Base-by-base conservation (phyloP, 1,140 invertebrate species). In the Cyclargus thomasi region DNA sequence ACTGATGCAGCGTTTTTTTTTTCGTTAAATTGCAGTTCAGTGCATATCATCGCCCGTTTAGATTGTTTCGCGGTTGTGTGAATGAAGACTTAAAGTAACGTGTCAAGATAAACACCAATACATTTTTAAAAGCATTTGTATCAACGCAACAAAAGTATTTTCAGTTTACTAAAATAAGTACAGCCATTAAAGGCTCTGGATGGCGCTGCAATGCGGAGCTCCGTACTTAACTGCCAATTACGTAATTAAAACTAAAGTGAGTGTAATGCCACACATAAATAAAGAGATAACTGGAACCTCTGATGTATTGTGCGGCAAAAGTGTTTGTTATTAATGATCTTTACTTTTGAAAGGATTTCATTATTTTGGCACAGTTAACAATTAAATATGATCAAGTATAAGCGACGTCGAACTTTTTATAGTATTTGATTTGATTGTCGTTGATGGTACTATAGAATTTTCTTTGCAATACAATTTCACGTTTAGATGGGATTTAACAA, bases 201-300 rank as follows among this genome's bases (percentile, higher is more conserved):
- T n/a, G 29, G 39, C 62, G 62, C 62, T 63, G 62, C 62, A 63
- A 18, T 63, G 62, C 62, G 23, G 59, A 62, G 62, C 62, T 11
- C 39, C 11, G 39, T 63, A 36, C 62, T 36, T 36, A 35, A 35
- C 62, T 63, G n/a, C 18, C 62, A 63, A 63, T 63, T 63, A 63
- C 62, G 35, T 63, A 36, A 63, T 63, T 63, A 63, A 63, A 63
- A 63, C 29, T 63, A 35, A 63, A 63, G 62, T 35, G 62, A 63
- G 29, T 35, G 62, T 63, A 63, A 63, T 63, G 62, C 62, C 18
- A 63, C 62, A n/a, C 29, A 63, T 63, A 63, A 63, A 63, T 63
- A 63, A 35, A 16, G n/a, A 63, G 62, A 63, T 63, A 63, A 63
- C 62, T 63, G 62, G 14, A 47, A 47, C 39, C 39, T 11, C 8